Base-by-base conservation (phyloP, 1,140 invertebrate species). In the Heliconius nattereri region DNA sequence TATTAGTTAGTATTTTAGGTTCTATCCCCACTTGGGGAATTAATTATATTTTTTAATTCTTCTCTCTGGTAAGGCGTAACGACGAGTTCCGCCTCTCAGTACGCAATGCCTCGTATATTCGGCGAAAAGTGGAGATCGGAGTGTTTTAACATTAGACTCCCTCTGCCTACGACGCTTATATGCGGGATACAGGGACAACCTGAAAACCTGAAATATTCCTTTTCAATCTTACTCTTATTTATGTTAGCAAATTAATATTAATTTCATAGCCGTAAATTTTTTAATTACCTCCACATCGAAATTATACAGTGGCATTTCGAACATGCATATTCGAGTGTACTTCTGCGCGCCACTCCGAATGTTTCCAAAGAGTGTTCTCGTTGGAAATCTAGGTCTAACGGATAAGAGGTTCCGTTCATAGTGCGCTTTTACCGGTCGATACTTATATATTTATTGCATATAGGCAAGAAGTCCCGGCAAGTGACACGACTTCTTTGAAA, bases 261-360 rank as follows among this genome's bases (percentile, higher is more conserved):
- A 29, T 29, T 2, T 66, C 29, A 11, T 29, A 29, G 11, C 9
- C 60, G 60, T 66, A 26, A 40, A 19, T 73, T 45, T n/a, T 49
- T 49, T 73, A 73, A 73, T 45, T 73, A 73, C 13, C 45, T 45
- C 45, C 26, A 73, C 40, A 40, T 73, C 20, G 49, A 73, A 73
- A 73, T 45, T 26, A 73, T 49, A 73, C 72, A 26, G 26, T 13
- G 60, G 26, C 23, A 66, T 66, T 66, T 66, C 26, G 60, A 29
- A 60, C 26, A 60, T 60, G 57, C 57, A 60, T 23, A 60, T 23
- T 60, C 20, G 11, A 66, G 60, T 66, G n/a, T 9, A 20, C 54
- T 60, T 57, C 54, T n/a, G 26, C 60, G 11, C 29, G 9, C 60
- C 60, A 66, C 60, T 66, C 26, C 13, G 11, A 29, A 66, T 66